phyloP scores from a whole-genome alignment of 2,113 vertebrate species.

The Notarius lentiginosus region DNA sequence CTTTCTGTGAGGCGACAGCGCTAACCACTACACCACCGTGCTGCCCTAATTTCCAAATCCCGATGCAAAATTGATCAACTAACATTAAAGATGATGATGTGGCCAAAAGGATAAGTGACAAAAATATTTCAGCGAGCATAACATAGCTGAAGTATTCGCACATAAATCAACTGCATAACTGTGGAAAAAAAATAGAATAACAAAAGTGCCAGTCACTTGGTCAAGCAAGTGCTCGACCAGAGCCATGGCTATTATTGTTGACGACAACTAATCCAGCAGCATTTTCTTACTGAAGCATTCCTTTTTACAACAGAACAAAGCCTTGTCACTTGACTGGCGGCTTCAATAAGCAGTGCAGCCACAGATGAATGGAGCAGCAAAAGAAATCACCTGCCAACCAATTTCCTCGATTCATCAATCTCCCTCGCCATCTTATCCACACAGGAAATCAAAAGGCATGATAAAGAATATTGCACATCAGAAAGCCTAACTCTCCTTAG shows the following conservation, averaged over 20 bases:
- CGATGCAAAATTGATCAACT: constrained; percentile 6
- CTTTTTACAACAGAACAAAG: constrained; percentile 49
- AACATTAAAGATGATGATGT: not conserved
- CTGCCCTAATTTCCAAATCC: not conserved
- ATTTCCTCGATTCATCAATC: constrained; percentile 65
- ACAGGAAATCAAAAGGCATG: constrained; percentile 47
- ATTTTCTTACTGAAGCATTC: constrained; percentile 37
- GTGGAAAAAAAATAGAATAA: constrained; percentile 2
- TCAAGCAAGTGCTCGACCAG: constrained; percentile 4
- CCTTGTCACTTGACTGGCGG: constrained; percentile 55
- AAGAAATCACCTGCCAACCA: constrained; percentile 63
- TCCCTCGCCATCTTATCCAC: constrained; percentile 52
- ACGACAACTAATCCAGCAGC: constrained; percentile 38
- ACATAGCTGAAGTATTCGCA: not conserved
- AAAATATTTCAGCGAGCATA: not conserved
- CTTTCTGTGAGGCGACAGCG: no score
- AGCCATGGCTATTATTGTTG: constrained; percentile 43
- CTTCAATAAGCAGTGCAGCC: constrained; percentile 53
- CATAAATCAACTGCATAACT: constrained; percentile 2
- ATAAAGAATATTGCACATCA: constrained; percentile 40
- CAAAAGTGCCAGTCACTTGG: constrained; percentile 18
- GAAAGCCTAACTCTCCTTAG: constrained; percentile 27
- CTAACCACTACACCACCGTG: no score
- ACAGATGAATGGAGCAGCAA: constrained; percentile 58
- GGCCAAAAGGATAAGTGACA: not conserved